Conservation (phyloP, 2,113 vertebrate genomes). For the Sitta europaea region DNA sequence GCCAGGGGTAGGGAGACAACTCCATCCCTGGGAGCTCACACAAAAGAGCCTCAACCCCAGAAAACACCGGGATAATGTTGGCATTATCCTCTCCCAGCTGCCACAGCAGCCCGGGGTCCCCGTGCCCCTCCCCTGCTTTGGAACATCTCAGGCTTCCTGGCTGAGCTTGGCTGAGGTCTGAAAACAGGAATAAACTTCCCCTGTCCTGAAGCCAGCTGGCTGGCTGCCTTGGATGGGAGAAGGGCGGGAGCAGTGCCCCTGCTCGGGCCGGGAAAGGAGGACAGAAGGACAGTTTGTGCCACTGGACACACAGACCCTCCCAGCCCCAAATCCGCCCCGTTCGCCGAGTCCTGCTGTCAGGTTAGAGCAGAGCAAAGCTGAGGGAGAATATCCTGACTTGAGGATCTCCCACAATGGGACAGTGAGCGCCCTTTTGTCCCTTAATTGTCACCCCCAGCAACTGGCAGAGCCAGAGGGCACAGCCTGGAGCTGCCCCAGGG, state of each 20-base stretch:
- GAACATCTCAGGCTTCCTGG: constrained; percentile 49
- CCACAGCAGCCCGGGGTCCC: neutral
- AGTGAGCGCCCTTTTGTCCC: neutral
- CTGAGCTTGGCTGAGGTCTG: constrained; percentile 47
- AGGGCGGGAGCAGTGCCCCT: neutral
- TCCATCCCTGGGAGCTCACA: neutral
- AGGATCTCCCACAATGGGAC: neutral
- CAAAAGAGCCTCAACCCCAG: neutral
- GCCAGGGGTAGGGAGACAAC: neutral
- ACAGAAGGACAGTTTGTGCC: neutral
- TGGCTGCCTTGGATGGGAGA: neutral
- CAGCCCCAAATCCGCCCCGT: constrained; percentile 19
- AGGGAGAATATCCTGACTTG: constrained; percentile 11
- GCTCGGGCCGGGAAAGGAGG: neutral
- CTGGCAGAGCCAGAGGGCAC: too few relatives aligned
- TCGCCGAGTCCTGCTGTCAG: constrained; percentile 6
- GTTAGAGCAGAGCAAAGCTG: neutral
- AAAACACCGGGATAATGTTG: neutral
- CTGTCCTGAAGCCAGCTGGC: constrained; percentile 58
- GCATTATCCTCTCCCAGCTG: too few relatives aligned
- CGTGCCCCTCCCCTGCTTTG: neutral
- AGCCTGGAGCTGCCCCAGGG: too few relatives aligned
- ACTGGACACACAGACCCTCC: neutral
- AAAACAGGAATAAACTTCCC: constrained; percentile 47
- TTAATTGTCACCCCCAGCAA: neutral